phyloP scores from a whole-genome alignment of 2,888 invertebrate species.

The Temnothorax ravouxi region DNA sequence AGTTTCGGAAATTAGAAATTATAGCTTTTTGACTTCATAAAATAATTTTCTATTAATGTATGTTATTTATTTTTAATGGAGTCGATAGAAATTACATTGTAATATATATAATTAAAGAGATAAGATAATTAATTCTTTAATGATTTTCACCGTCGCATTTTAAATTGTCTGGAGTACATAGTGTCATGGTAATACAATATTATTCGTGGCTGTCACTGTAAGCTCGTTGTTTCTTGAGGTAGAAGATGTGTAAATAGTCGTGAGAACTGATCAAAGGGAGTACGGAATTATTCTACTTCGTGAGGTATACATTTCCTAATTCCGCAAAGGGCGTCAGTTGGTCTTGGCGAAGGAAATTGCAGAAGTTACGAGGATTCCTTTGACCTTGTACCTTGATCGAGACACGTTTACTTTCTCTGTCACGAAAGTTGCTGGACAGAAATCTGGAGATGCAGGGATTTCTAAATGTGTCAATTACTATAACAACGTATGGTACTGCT shows the following conservation, averaged over 20 bases:
- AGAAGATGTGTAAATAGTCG: slow-evolving; percentile 40
- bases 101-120: background rate
- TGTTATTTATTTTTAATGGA: background rate
- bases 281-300: slow-evolving; percentile 52
- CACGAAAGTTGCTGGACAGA: slow-evolving; percentile 5
- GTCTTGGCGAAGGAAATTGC: slow-evolving; percentile 38
- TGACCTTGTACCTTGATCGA: slow-evolving; percentile 36
- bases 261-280: slow-evolving; percentile 35
- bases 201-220: background rate
- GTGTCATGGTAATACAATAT: background rate
- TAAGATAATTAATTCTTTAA: background rate
- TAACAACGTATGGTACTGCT: background rate
- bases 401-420: slow-evolving; percentile 7
- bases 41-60: slow-evolving; percentile 7
- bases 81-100: background rate
- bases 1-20: background rate
- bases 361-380: slow-evolving; percentile 23
- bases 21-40: background rate
- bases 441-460: slow-evolving; percentile 14
- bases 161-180: background rate
- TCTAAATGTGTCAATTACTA: background rate
- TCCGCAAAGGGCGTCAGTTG: slow-evolving; percentile 31
- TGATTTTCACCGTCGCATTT: background rate
- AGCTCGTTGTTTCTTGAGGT: slow-evolving; percentile 15
- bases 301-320: slow-evolving; percentile 40